phyloP scores from a whole-genome alignment of 2,797 vertebrate genomes.

The Galagoides demidoff region DNA sequence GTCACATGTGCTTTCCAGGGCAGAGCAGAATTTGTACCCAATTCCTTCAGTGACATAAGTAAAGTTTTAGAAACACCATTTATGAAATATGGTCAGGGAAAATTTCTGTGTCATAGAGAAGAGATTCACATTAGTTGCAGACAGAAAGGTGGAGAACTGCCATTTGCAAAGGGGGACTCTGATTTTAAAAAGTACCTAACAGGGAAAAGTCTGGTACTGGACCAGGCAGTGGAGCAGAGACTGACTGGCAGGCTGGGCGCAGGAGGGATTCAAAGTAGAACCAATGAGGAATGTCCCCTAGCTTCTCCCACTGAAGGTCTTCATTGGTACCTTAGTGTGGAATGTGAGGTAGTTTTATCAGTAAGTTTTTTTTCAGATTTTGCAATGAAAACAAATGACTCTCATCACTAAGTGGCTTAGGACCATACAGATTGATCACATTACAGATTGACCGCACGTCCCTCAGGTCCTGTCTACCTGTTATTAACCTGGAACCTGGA shows the following conservation, averaged over 20 bases:
- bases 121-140: not conserved
- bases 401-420: not conserved
- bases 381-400: not conserved
- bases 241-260: not conserved
- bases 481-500: not conserved
- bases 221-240: not conserved
- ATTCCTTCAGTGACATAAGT: not conserved
- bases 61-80: not conserved
- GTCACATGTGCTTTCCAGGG: not conserved
- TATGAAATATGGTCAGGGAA: not conserved
- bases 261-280: not conserved
- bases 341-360: not conserved
- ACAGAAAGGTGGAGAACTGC: not conserved
- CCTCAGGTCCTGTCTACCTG: not conserved
- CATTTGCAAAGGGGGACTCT: not conserved
- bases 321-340: not conserved
- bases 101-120: not conserved
- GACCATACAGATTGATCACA: not conserved
- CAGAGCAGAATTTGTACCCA: not conserved
- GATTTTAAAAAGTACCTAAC: not conserved
- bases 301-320: not conserved
- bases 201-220: not conserved
- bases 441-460: not conserved
- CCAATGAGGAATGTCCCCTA: not conserved
- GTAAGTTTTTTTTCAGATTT: not conserved